phyloP scores from a whole-genome alignment of 2,888 invertebrate species.

The Papilio demoleus region DNA sequence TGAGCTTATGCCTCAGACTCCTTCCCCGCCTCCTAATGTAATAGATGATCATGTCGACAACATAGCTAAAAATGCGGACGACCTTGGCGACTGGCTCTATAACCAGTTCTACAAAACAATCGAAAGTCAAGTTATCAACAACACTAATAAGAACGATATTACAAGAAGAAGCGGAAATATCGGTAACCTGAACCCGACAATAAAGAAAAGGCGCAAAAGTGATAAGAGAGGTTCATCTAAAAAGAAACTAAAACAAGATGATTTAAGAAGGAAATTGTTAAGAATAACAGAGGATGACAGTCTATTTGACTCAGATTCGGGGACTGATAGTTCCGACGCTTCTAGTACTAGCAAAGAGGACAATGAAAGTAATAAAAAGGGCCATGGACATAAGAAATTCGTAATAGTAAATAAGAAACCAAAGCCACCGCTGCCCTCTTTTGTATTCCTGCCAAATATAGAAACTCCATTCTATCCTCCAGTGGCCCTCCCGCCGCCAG shows the following conservation, averaged over 20 bases:
- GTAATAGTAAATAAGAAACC: constrained; percentile 69
- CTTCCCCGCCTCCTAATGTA: constrained; percentile 48
- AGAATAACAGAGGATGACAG: constrained; percentile 73
- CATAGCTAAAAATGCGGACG: constrained; percentile 65
- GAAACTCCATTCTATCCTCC: constrained; percentile 74
- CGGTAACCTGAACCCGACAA: constrained; percentile 32
- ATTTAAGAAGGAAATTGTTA: constrained; percentile 62
- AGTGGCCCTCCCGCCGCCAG: constrained; percentile 66
- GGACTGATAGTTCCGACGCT: constrained; percentile 49
- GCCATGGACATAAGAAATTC: constrained; percentile 70
- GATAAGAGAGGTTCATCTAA: constrained; percentile 48
- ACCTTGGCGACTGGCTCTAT: constrained; percentile 76
- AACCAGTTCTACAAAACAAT: constrained; percentile 78
- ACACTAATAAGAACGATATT: constrained; percentile 55
- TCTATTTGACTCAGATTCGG: constrained; percentile 62
- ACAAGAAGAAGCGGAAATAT: constrained; percentile 60
- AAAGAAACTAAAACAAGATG: constrained; percentile 52
- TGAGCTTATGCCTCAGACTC: constrained; percentile 44
- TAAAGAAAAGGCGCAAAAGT: constrained; percentile 40
- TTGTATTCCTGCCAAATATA: constrained; percentile 72
- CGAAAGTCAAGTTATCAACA: constrained; percentile 73
- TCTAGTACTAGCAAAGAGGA: constrained; percentile 34
- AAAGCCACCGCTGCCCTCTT: constrained; percentile 70
- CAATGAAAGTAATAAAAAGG: constrained; percentile 47
- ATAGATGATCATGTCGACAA: constrained; percentile 59